A percentile compares a stretch with the other conserved stretches of the same genome.
These are phyloP conservation scores for Upupa epops DNA, from an alignment of 2,113 vertebrate species.

Conservation along the genomic window DNA sequence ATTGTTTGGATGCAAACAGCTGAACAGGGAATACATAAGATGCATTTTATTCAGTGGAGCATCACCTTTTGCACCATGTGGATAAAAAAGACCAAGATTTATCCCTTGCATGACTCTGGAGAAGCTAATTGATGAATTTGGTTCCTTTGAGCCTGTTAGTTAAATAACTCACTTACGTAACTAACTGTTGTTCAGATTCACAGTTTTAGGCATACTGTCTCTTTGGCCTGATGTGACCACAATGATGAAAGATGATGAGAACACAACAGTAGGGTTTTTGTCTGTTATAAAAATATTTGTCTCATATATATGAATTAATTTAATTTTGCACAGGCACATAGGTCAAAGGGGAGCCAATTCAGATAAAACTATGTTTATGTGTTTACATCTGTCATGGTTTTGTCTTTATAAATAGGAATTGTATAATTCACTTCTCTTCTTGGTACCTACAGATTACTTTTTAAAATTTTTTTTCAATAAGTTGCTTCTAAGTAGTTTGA, in stretches of 20 bases:
- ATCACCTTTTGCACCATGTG: neutral
- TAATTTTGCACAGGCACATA: slow-evolving; percentile 11
- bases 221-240: neutral
- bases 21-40: neutral
- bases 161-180: slow-evolving; percentile 46
- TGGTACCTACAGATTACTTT: neutral
- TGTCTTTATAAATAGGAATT: neutral
- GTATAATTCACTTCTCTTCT: neutral
- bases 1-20: neutral
- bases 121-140: neutral
- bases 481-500: neutral
- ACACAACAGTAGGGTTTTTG: neutral
- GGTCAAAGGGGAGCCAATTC: neutral
- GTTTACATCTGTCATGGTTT: slow-evolving; percentile 3
- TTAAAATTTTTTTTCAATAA: neutral
- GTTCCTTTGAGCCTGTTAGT: neutral
- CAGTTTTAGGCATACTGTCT: neutral
- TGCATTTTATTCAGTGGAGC: neutral
- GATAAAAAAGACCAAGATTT: neutral
- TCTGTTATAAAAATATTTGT: slow-evolving; percentile 28
- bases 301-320: slow-evolving; percentile 1
- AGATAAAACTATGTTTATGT: neutral
- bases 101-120: neutral
- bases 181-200: neutral
- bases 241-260: slow-evolving; percentile 3